Evolutionary conservation across 2,797 vertebrate genomes (phyloP).

Genomic region (Masticophis lateralis): DNA sequence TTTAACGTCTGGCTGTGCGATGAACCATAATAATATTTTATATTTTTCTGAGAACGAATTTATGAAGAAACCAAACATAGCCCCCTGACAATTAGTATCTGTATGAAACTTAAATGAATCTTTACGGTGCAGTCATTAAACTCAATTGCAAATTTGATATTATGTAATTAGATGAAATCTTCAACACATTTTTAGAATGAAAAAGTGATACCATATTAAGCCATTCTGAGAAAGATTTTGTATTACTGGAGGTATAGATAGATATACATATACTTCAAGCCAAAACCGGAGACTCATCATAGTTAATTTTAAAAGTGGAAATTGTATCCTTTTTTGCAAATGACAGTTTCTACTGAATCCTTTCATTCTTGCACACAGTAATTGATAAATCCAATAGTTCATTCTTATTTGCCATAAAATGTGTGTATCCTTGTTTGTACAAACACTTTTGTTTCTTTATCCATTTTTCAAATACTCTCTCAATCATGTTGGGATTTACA

Average conservation of each 20-base stretch:
- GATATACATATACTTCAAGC: background rate
- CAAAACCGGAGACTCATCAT: background rate
- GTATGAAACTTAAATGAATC: background rate
- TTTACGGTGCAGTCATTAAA: background rate
- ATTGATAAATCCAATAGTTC: background rate
- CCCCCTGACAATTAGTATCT: background rate
- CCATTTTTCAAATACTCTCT: background rate
- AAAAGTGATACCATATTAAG: background rate
- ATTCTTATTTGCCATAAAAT: background rate
- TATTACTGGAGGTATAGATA: background rate
- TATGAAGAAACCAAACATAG: background rate
- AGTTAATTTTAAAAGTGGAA: background rate
- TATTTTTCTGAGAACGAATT: background rate
- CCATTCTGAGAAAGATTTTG: background rate
- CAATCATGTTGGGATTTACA: conserved; percentile 21
- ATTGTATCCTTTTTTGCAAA: background rate
- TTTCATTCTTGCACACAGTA: background rate
- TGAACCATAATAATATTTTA: background rate
- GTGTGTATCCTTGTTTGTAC: background rate
- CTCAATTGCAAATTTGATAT: background rate
- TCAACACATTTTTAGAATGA: background rate
- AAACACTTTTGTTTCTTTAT: background rate
- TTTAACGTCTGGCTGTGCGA: background rate
- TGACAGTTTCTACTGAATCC: background rate
- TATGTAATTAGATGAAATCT: background rate